Evolutionary conservation across 2,797 vertebrate genomes (phyloP), one percentile per base, ranked within the genome.

Genomic region (Alauda arvensis): DNA sequence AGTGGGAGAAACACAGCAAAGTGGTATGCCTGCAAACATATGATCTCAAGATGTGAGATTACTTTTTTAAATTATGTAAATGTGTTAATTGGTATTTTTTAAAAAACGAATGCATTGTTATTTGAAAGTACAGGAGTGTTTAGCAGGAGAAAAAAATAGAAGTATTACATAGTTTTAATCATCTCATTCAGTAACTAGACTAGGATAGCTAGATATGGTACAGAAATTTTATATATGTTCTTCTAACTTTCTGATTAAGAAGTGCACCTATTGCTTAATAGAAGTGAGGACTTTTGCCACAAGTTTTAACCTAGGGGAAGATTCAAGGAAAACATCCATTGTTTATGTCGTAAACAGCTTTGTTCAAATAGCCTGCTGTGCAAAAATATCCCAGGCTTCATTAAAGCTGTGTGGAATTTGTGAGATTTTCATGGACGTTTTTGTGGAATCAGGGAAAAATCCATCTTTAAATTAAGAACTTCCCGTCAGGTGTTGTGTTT

Each of bases 371-470:
- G 77, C 8, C 17, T 45, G 25, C 43, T 45, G 3, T 61, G 69
- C 46, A 77, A 8, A 81, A 68, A 23, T 45, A 77, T 48, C 29
- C 19, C 26, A 18, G 29, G 39, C 56, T 86, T 86, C 43, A 25
- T 28, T 60, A 57, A 70, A 67, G n/a, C 55, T 92, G 26, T 33
- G 9, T 56, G 49, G 52, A 75, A 63, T 88, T 71, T 10, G 5
- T 59, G 69, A 80, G 37, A 46, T 69, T 83, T 91, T 52, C 29
- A 1, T 39, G 46, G 63, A 66, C 40, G 0, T 60, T 87, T 93
- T 53, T 85, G 77, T 81, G 77, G 74, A 81, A 90, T 90, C 63
- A 68, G 70, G 80, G 62, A 51, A 87, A 93, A 86, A 59, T 66
- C 26, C 25, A 1, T 37, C 72, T 77, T 71, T 78, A 84, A 63